These are phyloP conservation scores for Syngnathus acus DNA, from an alignment of 2,797 vertebrate species.

Conservation along the genomic window DNA sequence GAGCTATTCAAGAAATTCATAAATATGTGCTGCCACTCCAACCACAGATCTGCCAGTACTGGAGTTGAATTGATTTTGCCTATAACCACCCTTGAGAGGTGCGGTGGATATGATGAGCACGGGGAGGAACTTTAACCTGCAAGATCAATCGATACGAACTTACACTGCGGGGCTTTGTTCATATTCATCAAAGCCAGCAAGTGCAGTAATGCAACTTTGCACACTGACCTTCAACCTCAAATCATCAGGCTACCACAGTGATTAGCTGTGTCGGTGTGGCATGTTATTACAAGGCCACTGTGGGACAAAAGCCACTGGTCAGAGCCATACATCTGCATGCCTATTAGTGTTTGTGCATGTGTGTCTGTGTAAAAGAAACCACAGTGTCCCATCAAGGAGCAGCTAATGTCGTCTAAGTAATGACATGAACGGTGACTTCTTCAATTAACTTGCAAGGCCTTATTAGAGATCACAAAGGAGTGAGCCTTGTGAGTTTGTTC, in stretches of 20 bases:
- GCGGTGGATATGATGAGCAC: constrained; percentile 35
- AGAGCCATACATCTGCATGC: constrained; percentile 30
- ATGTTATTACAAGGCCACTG: background rate
- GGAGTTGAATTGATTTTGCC: background rate
- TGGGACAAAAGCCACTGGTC: constrained; percentile 8
- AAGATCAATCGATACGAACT: constrained; percentile 45
- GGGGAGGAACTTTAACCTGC: constrained; percentile 54
- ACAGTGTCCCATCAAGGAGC: constrained; percentile 27
- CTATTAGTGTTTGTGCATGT: constrained; percentile 16
- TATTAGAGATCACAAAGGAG: constrained; percentile 51
- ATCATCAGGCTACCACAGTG: constrained; percentile 19
- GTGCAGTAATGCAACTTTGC: constrained; percentile 10
- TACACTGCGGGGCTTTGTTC: constrained; percentile 57
- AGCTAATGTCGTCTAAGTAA: constrained; percentile 44
- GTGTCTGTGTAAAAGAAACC: constrained; percentile 44
- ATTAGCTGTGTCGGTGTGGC: constrained; percentile 12
- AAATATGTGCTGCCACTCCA: background rate
- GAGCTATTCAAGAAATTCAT: no score
- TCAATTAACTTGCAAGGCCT: constrained; percentile 54
- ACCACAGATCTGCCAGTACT: background rate
- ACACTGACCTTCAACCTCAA: constrained; percentile 24
- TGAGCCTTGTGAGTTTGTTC: constrained; percentile 26
- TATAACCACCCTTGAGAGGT: constrained; percentile 13
- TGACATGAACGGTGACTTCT: constrained; percentile 46
- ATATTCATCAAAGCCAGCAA: constrained; percentile 20